Evolutionary conservation across 2,888 invertebrate species (phyloP).

Genomic region (Geotrupes spiniger): DNA sequence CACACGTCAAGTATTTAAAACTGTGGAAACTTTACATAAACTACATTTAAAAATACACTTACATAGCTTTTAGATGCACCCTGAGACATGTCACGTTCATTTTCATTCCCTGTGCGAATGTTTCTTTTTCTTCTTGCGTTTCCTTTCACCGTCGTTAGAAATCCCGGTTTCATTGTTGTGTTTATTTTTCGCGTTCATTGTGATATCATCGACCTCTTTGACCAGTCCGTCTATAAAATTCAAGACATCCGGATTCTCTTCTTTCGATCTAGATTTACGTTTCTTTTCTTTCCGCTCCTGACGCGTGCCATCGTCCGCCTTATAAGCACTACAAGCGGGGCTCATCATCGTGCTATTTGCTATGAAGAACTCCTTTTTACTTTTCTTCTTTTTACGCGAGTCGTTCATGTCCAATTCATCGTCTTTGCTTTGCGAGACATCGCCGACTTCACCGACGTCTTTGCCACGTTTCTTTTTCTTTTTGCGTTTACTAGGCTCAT

Average conservation of each 20-base stretch:
- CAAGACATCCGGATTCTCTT: constrained; percentile 6
- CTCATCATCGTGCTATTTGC: constrained; percentile 15
- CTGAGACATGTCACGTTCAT: not conserved
- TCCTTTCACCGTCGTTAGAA: not conserved
- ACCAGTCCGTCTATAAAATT: constrained; percentile 6
- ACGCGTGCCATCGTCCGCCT: constrained; percentile 13
- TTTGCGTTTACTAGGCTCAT: too few species aligned
- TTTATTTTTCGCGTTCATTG: not conserved
- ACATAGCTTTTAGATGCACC: not conserved
- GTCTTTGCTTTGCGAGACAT: too few species aligned
- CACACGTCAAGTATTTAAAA: too few species aligned
- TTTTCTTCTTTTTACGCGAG: constrained; percentile 1
- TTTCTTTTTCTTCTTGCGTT: not conserved
- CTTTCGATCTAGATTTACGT: not conserved
- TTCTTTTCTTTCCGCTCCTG: not conserved
- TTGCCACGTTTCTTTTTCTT: too few species aligned
- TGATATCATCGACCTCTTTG: constrained; percentile 7
- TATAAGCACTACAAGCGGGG: constrained; percentile 2
- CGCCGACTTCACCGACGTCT: too few species aligned
- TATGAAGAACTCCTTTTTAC: not conserved
- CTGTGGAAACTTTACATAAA: too few species aligned
- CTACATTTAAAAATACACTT: too few species aligned
- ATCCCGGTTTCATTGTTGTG: not conserved
- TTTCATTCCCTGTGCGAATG: not conserved
- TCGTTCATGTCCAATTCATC: not conserved